Evolutionary conservation across 2,888 invertebrate species (phyloP), one percentile per base, ranked within the genome.

Genomic region (Heterodera filipjevi): DNA sequence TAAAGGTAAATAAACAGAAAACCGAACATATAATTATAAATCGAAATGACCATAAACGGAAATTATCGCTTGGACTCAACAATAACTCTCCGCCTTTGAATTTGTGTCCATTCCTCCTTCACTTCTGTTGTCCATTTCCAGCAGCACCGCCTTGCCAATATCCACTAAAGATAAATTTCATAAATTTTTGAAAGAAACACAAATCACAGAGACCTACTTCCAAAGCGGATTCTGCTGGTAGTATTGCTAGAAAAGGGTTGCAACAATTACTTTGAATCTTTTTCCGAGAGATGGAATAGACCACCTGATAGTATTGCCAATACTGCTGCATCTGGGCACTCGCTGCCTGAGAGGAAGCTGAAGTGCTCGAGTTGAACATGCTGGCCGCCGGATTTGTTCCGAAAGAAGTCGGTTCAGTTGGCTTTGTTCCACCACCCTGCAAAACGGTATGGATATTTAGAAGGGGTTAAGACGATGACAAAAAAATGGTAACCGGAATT

Each of bases 171-270:
- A 3, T 33, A 33, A 68, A 32, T 35, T 35, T 8, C 12, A 68
- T 5, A 10, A 5, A 59, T 27, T 59, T n/a, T n/a, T 10, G 6
- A 22, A 27, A 22, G 27, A 59, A 39, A 39, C 39, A 39, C n/a
- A 39, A 59, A 27, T n/a, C 59, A 27, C 59, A 59, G 59, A 59
- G 59, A 59, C 75, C 33, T n/a, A 59, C 77, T 73, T 39, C 71
- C 77, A 77, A 33, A 71, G 77, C 27, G 77, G 77, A 30, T 77
- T 77, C 70, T 78, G 78, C 44, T 70, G 66, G 66, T 79, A 77
- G 72, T 71, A 78, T 33, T 79, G 77, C 77, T 79, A 35, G 19
- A 76, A 78, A 53, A 39, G n/a, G 19, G 33, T 59, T 46, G 32
- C 39, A 30, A 14, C 10, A 27, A n/a, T n/a, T n/a, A n/a, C n/a